Percentiles rank a stretch among this genome's conserved stretches.
Conservation (phyloP, 1,140 invertebrate genomes). For the Cherax destructor region DNA sequence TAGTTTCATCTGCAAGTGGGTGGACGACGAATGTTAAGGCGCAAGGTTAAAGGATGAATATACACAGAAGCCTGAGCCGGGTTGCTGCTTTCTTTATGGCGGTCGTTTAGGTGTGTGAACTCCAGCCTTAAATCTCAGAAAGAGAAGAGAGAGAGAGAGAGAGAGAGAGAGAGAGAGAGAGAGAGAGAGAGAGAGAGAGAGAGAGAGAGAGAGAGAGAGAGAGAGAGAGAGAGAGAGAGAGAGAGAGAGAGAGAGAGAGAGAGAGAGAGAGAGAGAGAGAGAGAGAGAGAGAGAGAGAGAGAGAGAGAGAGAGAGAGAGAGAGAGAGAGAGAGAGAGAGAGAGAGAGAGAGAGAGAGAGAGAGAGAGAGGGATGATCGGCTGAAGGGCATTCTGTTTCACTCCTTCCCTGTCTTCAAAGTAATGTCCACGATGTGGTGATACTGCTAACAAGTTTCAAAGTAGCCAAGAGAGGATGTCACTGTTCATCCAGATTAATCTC, state of each 20-base stretch:
- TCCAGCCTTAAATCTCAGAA: not conserved
- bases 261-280: conserved; percentile 14
- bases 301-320: conserved; percentile 8
- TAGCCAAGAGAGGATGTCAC: too few relatives aligned
- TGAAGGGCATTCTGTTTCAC: not conserved
- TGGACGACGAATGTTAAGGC: too few relatives aligned
- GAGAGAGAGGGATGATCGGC: not conserved
- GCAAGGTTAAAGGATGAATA: too few relatives aligned
- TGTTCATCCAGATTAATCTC: too few relatives aligned
- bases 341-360: conserved; percentile 23
- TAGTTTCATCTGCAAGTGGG: too few relatives aligned
- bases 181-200: conserved; percentile 20
- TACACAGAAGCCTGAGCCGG: too few relatives aligned
- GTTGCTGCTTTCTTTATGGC: too few relatives aligned
- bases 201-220: conserved; percentile 24
- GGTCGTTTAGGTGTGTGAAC: too few relatives aligned
- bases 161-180: conserved; percentile 14
- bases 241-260: conserved; percentile 23
- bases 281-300: not conserved
- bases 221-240: conserved; percentile 15
- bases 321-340: conserved; percentile 23
- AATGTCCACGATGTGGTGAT: too few relatives aligned
- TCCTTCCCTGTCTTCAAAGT: too few relatives aligned
- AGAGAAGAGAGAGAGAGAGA: not conserved
- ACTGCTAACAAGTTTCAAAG: too few relatives aligned